Base-by-base conservation (phyloP, 2,888 invertebrate species). In the Lasioglossum figueresi region DNA sequence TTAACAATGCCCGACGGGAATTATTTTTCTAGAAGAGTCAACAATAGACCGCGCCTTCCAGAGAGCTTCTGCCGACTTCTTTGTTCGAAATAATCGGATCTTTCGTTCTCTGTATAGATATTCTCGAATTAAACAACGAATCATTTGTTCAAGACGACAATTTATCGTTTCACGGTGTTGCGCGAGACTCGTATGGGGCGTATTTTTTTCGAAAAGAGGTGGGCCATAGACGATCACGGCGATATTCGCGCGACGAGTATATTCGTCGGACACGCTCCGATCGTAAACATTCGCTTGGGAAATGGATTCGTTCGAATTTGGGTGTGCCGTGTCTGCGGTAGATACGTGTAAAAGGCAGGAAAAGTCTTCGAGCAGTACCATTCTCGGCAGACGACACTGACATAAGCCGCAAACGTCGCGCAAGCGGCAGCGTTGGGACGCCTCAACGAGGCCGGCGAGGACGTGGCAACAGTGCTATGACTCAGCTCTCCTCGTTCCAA, bases 381-480 rank as follows among this genome's bases (percentile, higher is more conserved):
- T 89, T 88, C 90, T 80, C 73, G 80, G 84, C 88, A 88, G 89
- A 90, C 90, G 88, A 87, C 85, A 90, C 90, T 88, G 89, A 88
- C 88, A 85, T 81, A 88, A 89, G 87, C 84, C 88, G 87, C 87
- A 82, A 87, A 79, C 87, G 88, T 81, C 85, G 81, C 87, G 75
- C 87, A 80, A 75, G 86, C 79, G 78, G 80, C 80, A 84, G 70
- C 85, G 88, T 83, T 80, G 91, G 88, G 88, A 90, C 87, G 89
- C 87, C 84, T 88, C 89, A 89, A 91, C 89, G 88, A 89, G 90
- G 88, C 87, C 83, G 87, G 79, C 78, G 90, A 91, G 84, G 92
- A 94, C 93, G 92, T 94, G 94, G 94, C 95, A 95, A 95, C 94
- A 93, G 88, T 91, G 94, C 93, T 94, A 94, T 95, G 95, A 94